A percentile compares a stretch with the other conserved stretches of the same genome.
phyloP scores from a whole-genome alignment of 2,888 invertebrate genomes.

The Chorisops tibialis region DNA sequence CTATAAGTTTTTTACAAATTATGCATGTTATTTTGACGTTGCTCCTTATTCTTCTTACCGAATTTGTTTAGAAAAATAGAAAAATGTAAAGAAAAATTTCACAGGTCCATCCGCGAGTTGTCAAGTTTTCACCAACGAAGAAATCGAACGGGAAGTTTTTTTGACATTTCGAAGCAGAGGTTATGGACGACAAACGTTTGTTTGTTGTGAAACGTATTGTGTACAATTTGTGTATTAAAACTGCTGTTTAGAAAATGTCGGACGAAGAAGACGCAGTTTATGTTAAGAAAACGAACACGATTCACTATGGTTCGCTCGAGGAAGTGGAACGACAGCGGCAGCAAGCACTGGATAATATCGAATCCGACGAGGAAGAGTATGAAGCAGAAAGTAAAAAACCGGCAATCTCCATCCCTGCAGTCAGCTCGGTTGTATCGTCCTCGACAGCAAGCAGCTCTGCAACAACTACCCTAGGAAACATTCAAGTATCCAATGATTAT shows the following conservation, averaged over 20 bases:
- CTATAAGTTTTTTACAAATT: background rate
- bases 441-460: constrained; percentile 38
- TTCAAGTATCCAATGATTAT: constrained; percentile 52
- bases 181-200: background rate
- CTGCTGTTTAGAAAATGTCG: constrained; percentile 58
- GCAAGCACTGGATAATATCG: constrained; percentile 56
- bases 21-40: background rate
- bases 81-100: too few species aligned
- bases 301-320: constrained; percentile 89
- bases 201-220: background rate
- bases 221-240: background rate
- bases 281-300: constrained; percentile 69
- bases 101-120: background rate
- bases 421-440: background rate
- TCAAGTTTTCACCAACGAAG: background rate
- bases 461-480: constrained; percentile 46
- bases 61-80: too few species aligned
- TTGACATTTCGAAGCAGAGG: background rate
- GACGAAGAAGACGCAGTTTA: constrained; percentile 73
- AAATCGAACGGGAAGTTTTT: too few species aligned
- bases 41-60: too few species aligned
- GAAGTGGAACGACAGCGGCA: constrained; percentile 74
- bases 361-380: constrained; percentile 61
- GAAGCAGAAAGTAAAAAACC: constrained; percentile 58
- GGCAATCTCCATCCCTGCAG: constrained; percentile 49